These are phyloP conservation scores for Leptopilina boulardi DNA, from an alignment of 1,140 invertebrate genomes.

Conservation along the genomic window DNA sequence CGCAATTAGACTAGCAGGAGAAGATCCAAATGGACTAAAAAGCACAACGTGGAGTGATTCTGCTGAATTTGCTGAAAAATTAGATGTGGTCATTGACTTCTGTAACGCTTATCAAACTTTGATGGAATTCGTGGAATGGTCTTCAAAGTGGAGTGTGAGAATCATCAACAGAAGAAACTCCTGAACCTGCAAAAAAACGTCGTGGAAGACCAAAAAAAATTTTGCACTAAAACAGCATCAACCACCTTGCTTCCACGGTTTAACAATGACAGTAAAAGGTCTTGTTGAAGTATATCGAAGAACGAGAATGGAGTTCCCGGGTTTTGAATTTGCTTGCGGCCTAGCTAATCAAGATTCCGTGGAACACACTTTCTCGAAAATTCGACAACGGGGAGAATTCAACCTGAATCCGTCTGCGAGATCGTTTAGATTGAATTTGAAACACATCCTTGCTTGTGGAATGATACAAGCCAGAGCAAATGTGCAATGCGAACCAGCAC, in stretches of 20 bases:
- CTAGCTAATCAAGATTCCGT: slow-evolving; percentile 54
- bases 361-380: slow-evolving; percentile 49
- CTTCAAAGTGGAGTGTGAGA: slow-evolving; percentile 36
- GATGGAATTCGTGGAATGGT: slow-evolving; percentile 44
- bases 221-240: slow-evolving; percentile 49
- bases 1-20: slow-evolving; percentile 44
- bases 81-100: slow-evolving; percentile 49
- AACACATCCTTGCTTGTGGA: slow-evolving; percentile 44
- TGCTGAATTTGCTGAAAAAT: slow-evolving; percentile 38
- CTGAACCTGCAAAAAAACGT: neutral
- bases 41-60: slow-evolving; percentile 42
- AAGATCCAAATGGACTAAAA: slow-evolving; percentile 26
- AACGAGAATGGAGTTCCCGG: slow-evolving; percentile 78
- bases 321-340: slow-evolving; percentile 47
- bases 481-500: slow-evolving; percentile 29
- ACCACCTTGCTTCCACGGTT: slow-evolving; percentile 66
- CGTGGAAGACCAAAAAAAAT: slow-evolving; percentile 1
- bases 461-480: slow-evolving; percentile 41
- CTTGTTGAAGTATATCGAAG: slow-evolving; percentile 72
- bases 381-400: slow-evolving; percentile 47
- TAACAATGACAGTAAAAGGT: neutral
- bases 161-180: neutral
- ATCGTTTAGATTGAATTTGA: slow-evolving; percentile 34
- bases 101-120: slow-evolving; percentile 42
- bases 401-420: slow-evolving; percentile 49